phyloP scores from a whole-genome alignment of 1,140 invertebrate genomes.

The Rhyacophila brunnea region DNA sequence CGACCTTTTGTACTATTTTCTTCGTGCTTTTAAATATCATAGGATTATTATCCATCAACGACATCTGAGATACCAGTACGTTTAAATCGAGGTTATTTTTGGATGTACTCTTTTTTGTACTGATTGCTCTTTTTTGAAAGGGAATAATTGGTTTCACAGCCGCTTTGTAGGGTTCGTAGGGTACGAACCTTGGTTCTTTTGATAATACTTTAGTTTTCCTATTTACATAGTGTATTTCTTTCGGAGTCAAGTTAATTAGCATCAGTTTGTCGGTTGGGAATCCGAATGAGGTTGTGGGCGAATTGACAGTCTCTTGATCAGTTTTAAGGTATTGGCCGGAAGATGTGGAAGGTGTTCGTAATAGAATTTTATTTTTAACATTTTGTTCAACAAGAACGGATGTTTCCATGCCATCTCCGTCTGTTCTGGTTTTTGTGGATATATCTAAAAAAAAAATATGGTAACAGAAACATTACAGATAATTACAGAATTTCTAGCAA shows the following conservation, averaged over 20 bases:
- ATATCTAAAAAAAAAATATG: constrained; percentile 15
- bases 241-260: constrained; percentile 31
- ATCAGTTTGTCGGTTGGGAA: constrained; percentile 14
- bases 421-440: constrained; percentile 43
- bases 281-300: not conserved
- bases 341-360: not conserved
- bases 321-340: not conserved
- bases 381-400: constrained; percentile 17
- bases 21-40: constrained; percentile 48
- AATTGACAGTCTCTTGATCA: not conserved
- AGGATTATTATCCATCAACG: constrained; percentile 58
- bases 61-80: constrained; percentile 66
- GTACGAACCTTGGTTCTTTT: constrained; percentile 81
- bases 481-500: too few species aligned
- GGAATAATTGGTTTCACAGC: constrained; percentile 77
- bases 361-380: not conserved
- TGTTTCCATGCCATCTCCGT: constrained; percentile 61
- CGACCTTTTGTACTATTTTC: constrained; percentile 56
- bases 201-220: constrained; percentile 38
- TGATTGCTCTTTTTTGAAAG: constrained; percentile 44
- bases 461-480: too few species aligned
- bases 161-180: constrained; percentile 85
- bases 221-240: constrained; percentile 30
- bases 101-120: constrained; percentile 46
- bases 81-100: constrained; percentile 71